Conservation (phyloP, 2,797 vertebrate genomes). For the Mastacembelus armatus region DNA sequence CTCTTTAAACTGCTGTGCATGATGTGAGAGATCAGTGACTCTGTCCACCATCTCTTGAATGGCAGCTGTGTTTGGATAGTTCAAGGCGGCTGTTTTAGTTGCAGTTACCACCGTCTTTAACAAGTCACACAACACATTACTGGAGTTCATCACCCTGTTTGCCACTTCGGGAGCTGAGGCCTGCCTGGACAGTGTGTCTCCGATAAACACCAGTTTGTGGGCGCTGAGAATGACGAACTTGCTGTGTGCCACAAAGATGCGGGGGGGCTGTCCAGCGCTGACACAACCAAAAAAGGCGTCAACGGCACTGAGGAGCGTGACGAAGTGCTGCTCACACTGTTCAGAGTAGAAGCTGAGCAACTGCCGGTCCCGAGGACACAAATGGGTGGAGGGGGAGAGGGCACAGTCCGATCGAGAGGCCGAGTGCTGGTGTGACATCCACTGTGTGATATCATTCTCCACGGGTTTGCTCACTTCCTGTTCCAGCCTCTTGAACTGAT, state of each 20-base stretch:
- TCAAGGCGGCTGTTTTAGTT: slow-evolving; percentile 93
- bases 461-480: slow-evolving; percentile 95
- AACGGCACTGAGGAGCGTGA: slow-evolving; percentile 91
- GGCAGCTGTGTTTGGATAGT: slow-evolving; percentile 90
- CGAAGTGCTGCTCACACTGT: slow-evolving; percentile 94
- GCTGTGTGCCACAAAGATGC: slow-evolving; percentile 96
- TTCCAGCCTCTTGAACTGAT: slow-evolving; percentile 94
- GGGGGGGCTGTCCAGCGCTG: slow-evolving; percentile 89
- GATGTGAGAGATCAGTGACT: slow-evolving; percentile 91
- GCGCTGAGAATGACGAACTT: slow-evolving; percentile 97
- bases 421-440: slow-evolving; percentile 80
- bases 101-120: slow-evolving; percentile 92
- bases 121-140: slow-evolving; percentile 93
- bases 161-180: slow-evolving; percentile 87
- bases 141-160: slow-evolving; percentile 93
- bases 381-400: slow-evolving; percentile 49
- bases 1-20: slow-evolving; percentile 91
- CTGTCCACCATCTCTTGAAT: slow-evolving; percentile 97
- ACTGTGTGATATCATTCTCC: slow-evolving; percentile 95
- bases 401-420: slow-evolving; percentile 60
- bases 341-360: slow-evolving; percentile 93
- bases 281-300: slow-evolving; percentile 95
- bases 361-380: slow-evolving; percentile 86
- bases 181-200: slow-evolving; percentile 93
- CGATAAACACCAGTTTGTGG: slow-evolving; percentile 98